A percentile compares a stretch with the other conserved stretches of the same genome.
These are phyloP conservation scores for Drosophila serrata DNA, from an alignment of 1,140 invertebrate species.

Conservation along the genomic window DNA sequence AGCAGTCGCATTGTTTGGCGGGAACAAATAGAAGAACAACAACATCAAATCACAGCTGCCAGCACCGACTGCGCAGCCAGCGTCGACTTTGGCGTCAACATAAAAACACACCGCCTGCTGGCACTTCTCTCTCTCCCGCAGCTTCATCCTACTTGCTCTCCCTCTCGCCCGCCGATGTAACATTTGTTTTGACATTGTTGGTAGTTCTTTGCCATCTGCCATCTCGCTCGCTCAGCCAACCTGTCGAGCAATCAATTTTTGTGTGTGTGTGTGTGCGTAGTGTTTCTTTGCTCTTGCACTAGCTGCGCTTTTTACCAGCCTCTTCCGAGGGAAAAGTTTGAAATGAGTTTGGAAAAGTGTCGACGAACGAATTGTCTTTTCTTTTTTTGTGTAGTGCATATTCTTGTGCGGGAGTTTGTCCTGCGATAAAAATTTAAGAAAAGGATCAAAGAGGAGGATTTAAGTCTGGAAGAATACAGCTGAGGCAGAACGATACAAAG, in stretches of 20 bases:
- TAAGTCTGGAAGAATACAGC: neutral
- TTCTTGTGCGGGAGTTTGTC: neutral
- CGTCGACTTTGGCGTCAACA: slow-evolving; percentile 22
- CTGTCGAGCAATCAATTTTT: slow-evolving; percentile 45
- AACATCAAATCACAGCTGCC: slow-evolving; percentile 51
- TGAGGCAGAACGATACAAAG: neutral
- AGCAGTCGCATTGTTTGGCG: slow-evolving; percentile 39
- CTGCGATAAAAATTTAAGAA: neutral
- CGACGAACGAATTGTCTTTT: slow-evolving; percentile 11
- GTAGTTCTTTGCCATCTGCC: slow-evolving; percentile 16
- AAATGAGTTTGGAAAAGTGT: slow-evolving; percentile 56
- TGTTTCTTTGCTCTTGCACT: slow-evolving; percentile 43
- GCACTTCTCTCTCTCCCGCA: neutral
- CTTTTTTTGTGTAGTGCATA: neutral
- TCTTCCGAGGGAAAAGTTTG: slow-evolving; percentile 35
- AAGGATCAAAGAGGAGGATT: neutral
- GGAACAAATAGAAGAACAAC: slow-evolving; percentile 54
- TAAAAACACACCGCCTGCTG: slow-evolving; percentile 45
- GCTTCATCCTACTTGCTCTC: neutral
- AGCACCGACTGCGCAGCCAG: slow-evolving; percentile 20
- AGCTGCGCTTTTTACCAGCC: slow-evolving; percentile 44
- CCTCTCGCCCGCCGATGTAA: slow-evolving; percentile 12
- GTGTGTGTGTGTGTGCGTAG: slow-evolving; percentile 4
- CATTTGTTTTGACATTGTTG: slow-evolving; percentile 59
- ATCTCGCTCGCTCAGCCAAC: slow-evolving; percentile 26